Conservation (phyloP, 2,888 invertebrate genomes). For the Noctua fimbriata region DNA sequence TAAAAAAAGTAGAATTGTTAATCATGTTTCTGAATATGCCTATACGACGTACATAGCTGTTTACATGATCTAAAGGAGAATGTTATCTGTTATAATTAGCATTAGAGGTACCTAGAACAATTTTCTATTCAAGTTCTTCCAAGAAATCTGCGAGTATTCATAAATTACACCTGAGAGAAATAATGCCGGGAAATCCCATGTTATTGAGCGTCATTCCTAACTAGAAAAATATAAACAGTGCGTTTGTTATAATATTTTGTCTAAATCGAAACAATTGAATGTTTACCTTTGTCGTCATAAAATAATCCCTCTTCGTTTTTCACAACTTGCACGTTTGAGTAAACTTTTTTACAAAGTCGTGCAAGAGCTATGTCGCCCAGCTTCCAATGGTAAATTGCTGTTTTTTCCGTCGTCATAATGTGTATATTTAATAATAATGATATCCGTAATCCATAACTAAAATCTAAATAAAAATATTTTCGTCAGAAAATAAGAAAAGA, state of each 20-base stretch:
- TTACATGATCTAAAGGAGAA: conserved; percentile 12
- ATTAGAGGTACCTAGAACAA: conserved; percentile 24
- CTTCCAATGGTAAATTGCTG: conserved; percentile 84
- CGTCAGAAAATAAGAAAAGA: background rate
- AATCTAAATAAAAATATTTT: background rate
- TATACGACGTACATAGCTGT: background rate
- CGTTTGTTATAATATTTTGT: conserved; percentile 38
- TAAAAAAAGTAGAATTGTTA: background rate
- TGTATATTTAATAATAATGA: background rate
- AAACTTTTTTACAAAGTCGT: conserved; percentile 82
- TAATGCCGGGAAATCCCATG: conserved; percentile 45
- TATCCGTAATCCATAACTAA: background rate
- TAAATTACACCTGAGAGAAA: conserved; percentile 52
- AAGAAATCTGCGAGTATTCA: conserved; percentile 44
- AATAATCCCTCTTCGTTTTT: conserved; percentile 85
- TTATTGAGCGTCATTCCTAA: conserved; percentile 13
- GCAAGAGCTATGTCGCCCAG: conserved; percentile 85
- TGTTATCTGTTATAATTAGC: conserved; percentile 32
- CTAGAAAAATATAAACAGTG: conserved; percentile 49
- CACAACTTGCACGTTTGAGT: conserved; percentile 83
- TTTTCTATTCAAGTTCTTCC: conserved; percentile 50
- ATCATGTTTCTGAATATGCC: background rate
- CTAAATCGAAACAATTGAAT: conserved; percentile 52
- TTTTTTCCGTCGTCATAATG: conserved; percentile 66
- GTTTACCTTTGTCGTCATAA: conserved; percentile 84